phyloP scores from a whole-genome alignment of 2,113 vertebrate genomes.

The Salvator merianae region DNA sequence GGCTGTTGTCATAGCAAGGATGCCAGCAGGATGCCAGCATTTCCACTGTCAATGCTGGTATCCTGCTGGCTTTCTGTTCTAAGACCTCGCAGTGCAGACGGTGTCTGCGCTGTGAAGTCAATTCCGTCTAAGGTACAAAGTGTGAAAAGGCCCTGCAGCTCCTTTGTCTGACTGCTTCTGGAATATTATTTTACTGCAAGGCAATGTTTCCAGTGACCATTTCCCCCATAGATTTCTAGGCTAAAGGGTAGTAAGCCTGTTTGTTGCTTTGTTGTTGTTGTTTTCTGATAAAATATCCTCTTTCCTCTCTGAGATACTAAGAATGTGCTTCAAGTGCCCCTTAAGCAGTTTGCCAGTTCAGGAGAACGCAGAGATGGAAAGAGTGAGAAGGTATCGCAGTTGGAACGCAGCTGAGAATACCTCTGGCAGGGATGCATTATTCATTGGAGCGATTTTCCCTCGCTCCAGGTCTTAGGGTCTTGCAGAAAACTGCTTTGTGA shows the following conservation, averaged over 20 bases:
- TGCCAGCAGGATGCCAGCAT: too few species aligned
- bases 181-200: neutral
- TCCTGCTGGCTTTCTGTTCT: too few species aligned
- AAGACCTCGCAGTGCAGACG: too few species aligned
- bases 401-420: constrained; percentile 45
- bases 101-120: too few species aligned
- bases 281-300: constrained; percentile 14
- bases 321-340: constrained; percentile 21
- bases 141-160: too few species aligned
- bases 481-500: constrained; percentile 51
- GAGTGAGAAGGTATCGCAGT: neutral
- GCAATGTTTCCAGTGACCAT: neutral
- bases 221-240: neutral
- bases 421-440: constrained; percentile 47
- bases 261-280: constrained; percentile 10
- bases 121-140: too few species aligned
- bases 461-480: constrained; percentile 31
- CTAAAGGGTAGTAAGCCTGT: neutral
- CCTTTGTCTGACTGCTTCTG: too few species aligned
- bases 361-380: constrained; percentile 22
- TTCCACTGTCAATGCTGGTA: too few species aligned
- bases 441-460: constrained; percentile 52
- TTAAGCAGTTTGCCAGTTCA: constrained; percentile 31
- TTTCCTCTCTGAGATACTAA: constrained; percentile 10
- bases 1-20: too few species aligned